Evolutionary conservation across 2,113 vertebrate species (phyloP), one percentile per base, ranked within the genome.

Genomic region (Peromyscus leucopus): DNA sequence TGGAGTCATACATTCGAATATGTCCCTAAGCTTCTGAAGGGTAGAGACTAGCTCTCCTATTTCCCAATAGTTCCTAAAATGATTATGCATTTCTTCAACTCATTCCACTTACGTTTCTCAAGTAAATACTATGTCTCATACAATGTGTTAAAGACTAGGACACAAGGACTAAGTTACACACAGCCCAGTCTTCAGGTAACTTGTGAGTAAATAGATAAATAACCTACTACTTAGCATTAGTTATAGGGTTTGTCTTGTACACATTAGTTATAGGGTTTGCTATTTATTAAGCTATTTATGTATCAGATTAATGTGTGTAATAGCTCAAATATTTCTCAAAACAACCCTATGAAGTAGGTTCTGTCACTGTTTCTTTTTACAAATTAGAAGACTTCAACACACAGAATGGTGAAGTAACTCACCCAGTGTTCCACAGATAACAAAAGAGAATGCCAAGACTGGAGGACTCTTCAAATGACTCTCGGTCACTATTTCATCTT

Each of bases 321-420:
- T 91, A 59, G 42, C 51, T 82, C 65, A 86, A 33, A 65, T 87
- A 91, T 92, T 65, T 57, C 21, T 93, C 21, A 74, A 86, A 91
- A 67, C 55, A 92, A 92, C 16, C 36, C 22, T 39, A 78, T 55
- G 26, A 67, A 24, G 8, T 83, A 59, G 39, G 5, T 24, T 79
- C 61, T 96, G 36, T 59, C n/a, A 55, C 42, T 63, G 61, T 91
- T 85, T 39, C 39, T 28, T 83, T 91, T 59, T 89, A 93, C 21
- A 96, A 28, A 92, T 79, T 59, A 95, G 31, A 94, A 93, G 24
- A 31, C 26, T 65, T 71, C 33, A 5, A 87, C 42, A 15, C 24
- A 92, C 15, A 67, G 51, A 93, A 94, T 91, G 36, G 28, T 63
- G 15, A 95, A 79, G 57, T 75, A 79, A 97, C 21, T 90, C 69